These are phyloP conservation scores for Falco cherrug DNA, from an alignment of 2,797 vertebrate species.

Conservation along the genomic window DNA sequence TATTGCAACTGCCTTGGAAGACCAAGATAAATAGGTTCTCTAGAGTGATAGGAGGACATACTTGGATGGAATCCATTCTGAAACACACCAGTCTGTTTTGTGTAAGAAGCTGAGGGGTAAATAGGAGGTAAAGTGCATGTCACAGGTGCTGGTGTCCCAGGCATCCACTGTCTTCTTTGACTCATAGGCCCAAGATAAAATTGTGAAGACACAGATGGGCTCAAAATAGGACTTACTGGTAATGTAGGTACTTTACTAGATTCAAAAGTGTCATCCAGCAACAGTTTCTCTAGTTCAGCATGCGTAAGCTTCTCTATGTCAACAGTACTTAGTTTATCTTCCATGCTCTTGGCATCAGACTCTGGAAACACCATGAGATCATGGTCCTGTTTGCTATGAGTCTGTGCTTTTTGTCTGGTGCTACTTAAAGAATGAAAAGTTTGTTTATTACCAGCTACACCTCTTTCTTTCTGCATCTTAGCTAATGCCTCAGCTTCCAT, in stretches of 20 bases:
- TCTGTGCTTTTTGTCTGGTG: constrained; percentile 67
- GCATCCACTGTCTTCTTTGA: constrained; percentile 85
- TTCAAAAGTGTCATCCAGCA: constrained; percentile 91
- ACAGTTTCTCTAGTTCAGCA: constrained; percentile 92
- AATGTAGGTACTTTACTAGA: constrained; percentile 79
- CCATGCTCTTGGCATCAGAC: constrained; percentile 79
- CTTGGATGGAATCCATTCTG: constrained; percentile 88
- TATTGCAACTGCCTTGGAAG: constrained; percentile 81
- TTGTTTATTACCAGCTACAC: constrained; percentile 69
- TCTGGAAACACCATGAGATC: constrained; percentile 98
- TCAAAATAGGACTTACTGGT: constrained; percentile 83
- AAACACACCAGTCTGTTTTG: constrained; percentile 86
- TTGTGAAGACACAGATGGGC: constrained; percentile 86
- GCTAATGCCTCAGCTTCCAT: constrained; percentile 98
- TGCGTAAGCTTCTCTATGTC: constrained; percentile 91
- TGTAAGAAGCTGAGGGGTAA: constrained; percentile 85
- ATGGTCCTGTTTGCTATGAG: constrained; percentile 81
- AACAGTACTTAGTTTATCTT: constrained; percentile 84
- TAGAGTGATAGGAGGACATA: constrained; percentile 77
- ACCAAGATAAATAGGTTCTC: constrained; percentile 80
- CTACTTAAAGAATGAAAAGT: constrained; percentile 59
- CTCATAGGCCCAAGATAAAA: constrained; percentile 77
- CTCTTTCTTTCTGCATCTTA: constrained; percentile 89
- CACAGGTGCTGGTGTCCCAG: constrained; percentile 79
- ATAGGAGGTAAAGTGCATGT: constrained; percentile 79